phyloP scores from a whole-genome alignment of 2,888 invertebrate species.

The Latheticus oryzae region DNA sequence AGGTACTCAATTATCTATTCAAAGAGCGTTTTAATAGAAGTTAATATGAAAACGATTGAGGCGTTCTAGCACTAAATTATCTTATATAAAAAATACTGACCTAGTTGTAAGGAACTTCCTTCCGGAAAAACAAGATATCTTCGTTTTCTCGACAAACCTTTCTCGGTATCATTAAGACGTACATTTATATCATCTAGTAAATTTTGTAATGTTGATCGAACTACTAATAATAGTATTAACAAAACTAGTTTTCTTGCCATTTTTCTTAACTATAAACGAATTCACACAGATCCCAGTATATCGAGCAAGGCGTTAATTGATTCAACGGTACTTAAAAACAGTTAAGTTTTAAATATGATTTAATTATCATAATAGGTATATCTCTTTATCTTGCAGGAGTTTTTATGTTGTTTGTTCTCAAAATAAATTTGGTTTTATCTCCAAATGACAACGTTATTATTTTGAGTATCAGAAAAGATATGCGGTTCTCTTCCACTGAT shows the following conservation, averaged over 20 bases:
- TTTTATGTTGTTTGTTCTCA: conserved; percentile 42
- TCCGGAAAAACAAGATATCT: conserved; percentile 64
- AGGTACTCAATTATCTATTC: too few relatives aligned
- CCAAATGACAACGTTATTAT: conserved; percentile 59
- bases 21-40: too few relatives aligned
- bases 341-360: conserved; percentile 20
- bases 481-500: conserved; percentile 78
- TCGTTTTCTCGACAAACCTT: conserved; percentile 59
- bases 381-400: conserved; percentile 29
- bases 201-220: conserved; percentile 46
- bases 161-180: conserved; percentile 45
- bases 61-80: too few relatives aligned
- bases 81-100: conserved; percentile 59
- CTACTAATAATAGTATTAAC: too few relatives aligned
- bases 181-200: conserved; percentile 49
- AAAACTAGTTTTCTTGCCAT: conserved; percentile 30
- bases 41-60: too few relatives aligned
- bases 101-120: conserved; percentile 65
- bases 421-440: conserved; percentile 35
- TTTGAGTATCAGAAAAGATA: conserved; percentile 73
- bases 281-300: too few relatives aligned
- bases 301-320: conserved; percentile 34
- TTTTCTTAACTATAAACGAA: conserved; percentile 7
- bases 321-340: conserved; percentile 44
- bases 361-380: conserved; percentile 30